Evolutionary conservation across 2,888 invertebrate species (phyloP), one percentile per base, ranked within the genome.

Genomic region (Elysia crispata): DNA sequence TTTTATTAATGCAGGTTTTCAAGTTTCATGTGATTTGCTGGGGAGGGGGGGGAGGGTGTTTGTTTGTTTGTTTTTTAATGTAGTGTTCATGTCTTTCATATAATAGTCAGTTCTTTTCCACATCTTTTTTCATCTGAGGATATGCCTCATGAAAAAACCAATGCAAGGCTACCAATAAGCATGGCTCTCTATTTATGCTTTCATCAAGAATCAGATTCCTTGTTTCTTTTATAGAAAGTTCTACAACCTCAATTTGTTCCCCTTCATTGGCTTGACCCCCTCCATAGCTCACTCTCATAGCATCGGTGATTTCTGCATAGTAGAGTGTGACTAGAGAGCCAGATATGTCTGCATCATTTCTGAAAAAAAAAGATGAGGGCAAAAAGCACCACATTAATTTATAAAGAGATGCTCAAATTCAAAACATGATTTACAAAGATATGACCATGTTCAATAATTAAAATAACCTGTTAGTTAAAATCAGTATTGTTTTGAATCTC

Each of bases 181-280:
- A 91, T 0, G 91, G 87, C 23, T 92, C 92, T 84, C 90, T 90
- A 33, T 85, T 86, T 28, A 89, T 85, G 1, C 79, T 84, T 64
- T 92, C 91, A 76, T 90, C 89, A 82, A 90, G 86, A 20, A 91
- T 81, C 62, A 91, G 86, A n/a, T 93, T 91, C 85, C 94, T 94
- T 28, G 95, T 94, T 90, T 97, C 95, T 1, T 94, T 93, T 25
- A 97, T 93, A 0, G 95, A 94, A 93, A 96, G 94, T 92, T 98
- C 98, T n/a, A 98, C 94, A 0, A 98, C 95, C 86, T 98, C 97
- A 85, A 99, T 98, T 57, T 97, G 93, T 93, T 99, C 95, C 28
- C 94, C 94, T 90, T 95, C 98, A 83, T 95, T 95, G 72, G 95
- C 95, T 3, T 96, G 94, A 18, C 98, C 98, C 30, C 97, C 97